Evolutionary conservation across 37 sponge, comb jelly and placozoan species (phyloP).

Genomic region (Geodia barretti): DNA sequence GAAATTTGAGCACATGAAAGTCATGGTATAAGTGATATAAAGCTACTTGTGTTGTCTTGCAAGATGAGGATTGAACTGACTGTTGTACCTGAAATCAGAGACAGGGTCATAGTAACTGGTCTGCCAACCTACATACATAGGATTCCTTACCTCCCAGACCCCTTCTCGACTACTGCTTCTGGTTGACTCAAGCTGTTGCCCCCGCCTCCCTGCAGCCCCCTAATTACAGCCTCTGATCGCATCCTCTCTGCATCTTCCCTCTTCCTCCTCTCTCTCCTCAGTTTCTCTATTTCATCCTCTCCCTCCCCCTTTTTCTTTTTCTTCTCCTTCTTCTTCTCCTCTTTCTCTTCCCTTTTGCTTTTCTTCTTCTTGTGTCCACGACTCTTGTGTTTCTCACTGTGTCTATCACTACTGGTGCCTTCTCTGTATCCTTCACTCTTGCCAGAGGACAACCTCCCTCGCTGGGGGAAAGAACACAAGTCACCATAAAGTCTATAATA

Average conservation of each 20-base stretch:
- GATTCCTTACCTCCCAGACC: constrained; percentile 33
- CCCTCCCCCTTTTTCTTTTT: constrained; percentile 11
- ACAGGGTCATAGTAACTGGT: background rate
- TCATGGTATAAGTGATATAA: too few species aligned
- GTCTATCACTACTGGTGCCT: background rate
- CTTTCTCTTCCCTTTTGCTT: constrained; percentile 20
- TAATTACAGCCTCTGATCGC: constrained; percentile 39
- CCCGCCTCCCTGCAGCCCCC: background rate
- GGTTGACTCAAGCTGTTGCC: background rate
- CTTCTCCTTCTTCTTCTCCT: constrained; percentile 7
- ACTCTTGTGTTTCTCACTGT: constrained; percentile 19
- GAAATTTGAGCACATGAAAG: too few species aligned
- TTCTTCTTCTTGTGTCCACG: constrained; percentile 14
- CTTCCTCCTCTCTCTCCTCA: constrained; percentile 65
- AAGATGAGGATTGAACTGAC: constrained; percentile 83
- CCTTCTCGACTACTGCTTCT: too few species aligned
- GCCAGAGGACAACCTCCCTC: too few species aligned
- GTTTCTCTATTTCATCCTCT: constrained; percentile 35
- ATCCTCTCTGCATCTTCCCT: constrained; percentile 71
- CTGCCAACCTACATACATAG: background rate
- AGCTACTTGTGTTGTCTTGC: constrained; percentile 46
- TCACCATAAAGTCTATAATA: too few species aligned
- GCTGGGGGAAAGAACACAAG: too few species aligned
- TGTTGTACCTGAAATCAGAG: constrained; percentile 56
- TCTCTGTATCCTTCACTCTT: background rate